Evolutionary conservation across 2,113 vertebrate genomes (phyloP), one percentile per base, ranked within the genome.

Genomic region (Lagopus muta): DNA sequence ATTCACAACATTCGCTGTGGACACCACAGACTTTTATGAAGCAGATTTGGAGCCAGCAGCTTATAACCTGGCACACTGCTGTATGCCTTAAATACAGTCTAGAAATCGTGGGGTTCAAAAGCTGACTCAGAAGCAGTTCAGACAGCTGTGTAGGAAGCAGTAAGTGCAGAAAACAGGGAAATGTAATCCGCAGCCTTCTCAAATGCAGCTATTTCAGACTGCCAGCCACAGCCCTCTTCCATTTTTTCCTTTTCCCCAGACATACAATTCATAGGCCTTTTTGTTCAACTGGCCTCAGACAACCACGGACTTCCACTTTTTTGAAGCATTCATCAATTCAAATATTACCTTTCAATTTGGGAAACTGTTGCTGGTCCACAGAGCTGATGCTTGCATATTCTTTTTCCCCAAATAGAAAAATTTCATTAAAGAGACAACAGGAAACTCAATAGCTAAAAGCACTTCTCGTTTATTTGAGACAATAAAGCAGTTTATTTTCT

Each of bases 131-230:
- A 90, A 95, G 92, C 57, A 60, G 67, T 88, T 91, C 72, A 16
- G 0, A 80, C 92, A 91, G 90, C 88, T 95, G 94, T 79, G 90
- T 86, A 88, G 94, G 92, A 90, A 94, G 94, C 88, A 66, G 55
- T 10, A 13, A 28, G 83, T 64, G 81, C 73, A 71, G 64, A 79
- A 84, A 91, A 36, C 0, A 0, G 50, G 42, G 65, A 90, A 94
- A 42, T 54, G 65, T 43, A 50, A 55, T 47, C 75, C 85, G 21
- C 79, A 91, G 78, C 85, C 75, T 76, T 80, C 90, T 54, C 43
- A 66, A 86, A 77, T 0, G 0, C 6, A 88, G 58, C 22, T 65
- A 60, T 72, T 91, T 82, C 78, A 86, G 34, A 74, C 4, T 80
- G 60, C 55, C 60, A 79, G 74, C 10, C 66, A 25, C 54, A 73